Base-by-base conservation (phyloP, 1,140 invertebrate genomes). In the Drosophila erecta region DNA sequence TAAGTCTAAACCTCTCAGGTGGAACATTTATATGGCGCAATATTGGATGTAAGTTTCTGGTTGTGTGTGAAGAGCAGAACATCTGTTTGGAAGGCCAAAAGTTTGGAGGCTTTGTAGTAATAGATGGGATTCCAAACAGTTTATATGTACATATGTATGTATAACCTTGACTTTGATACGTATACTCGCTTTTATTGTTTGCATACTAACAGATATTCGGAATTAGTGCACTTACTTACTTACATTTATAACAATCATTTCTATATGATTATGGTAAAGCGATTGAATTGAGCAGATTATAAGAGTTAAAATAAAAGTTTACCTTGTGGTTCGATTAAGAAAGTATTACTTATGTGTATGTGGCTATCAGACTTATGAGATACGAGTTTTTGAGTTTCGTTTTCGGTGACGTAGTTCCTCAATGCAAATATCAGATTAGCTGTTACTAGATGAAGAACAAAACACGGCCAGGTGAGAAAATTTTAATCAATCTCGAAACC, bases 81-180 rank as follows among this genome's bases (percentile, higher is more conserved):
- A 66, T 40, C 35, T 66, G 59, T 8, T 35, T 14, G 12, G 37
- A 64, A 43, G 64, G 44, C 4, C n/a, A 35, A 22, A 0, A 20
- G 30, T 7, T n/a, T 53, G 15, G 7, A 2, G 11, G 4, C 27
- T 38, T 17, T 15, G 14, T 49, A 27, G 12, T 49, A 33, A 10
- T 4, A 7, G 2, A 46, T 14, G 14, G n/a, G 14, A 60, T 17
- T 22, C 11, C 15, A 17, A 40, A 15, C 8, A 30, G 12, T 61
- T 56, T 6, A 20, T 38, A n/a, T n/a, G n/a, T n/a, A n/a, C n/a
- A n/a, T n/a, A n/a, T 17, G 17, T 2, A 11, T 43, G 22, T 17
- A 35, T 0, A 24, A 22, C 62, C 59, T 43, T 65, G 64, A 64
- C 64, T 35, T 67, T 67, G 59, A 12, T 14, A 11, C 10, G 4